phyloP scores from a whole-genome alignment of 2,113 vertebrate genomes.

The Abramis brama region DNA sequence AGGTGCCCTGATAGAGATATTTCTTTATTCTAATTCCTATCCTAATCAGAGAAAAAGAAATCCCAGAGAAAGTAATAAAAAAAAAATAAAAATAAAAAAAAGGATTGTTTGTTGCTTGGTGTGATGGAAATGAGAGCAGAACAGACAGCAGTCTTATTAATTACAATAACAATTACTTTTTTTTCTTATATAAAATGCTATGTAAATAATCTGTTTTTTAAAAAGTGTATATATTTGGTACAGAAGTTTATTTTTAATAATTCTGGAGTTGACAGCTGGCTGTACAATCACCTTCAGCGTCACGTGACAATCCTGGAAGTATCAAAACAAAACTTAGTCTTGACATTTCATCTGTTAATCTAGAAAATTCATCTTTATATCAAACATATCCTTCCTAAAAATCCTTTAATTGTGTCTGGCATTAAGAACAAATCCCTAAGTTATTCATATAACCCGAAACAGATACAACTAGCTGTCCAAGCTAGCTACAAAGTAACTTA shows the following conservation, averaged over 20 bases:
- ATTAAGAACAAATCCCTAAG: too few relatives aligned
- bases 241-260: background rate
- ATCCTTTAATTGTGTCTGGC: background rate
- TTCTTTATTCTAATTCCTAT: too few relatives aligned
- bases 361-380: background rate
- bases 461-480: background rate
- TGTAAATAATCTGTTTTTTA: background rate
- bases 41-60: background rate
- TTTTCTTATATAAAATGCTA: background rate
- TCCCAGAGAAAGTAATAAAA: too few relatives aligned
- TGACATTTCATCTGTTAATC: background rate
- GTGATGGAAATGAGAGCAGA: background rate
- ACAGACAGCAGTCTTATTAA: background rate
- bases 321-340: background rate
- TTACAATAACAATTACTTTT: background rate
- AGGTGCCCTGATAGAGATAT: too few relatives aligned
- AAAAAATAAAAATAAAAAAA: too few relatives aligned
- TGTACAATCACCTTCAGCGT: background rate
- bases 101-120: background rate
- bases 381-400: background rate
- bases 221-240: background rate
- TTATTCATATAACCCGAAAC: background rate
- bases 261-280: background rate
- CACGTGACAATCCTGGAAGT: conserved; percentile 25
- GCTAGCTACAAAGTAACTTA: background rate